Evolutionary conservation across 1,140 invertebrate genomes (phyloP), one percentile per base, ranked within the genome.

Genomic region (Brachionus koreanus): DNA sequence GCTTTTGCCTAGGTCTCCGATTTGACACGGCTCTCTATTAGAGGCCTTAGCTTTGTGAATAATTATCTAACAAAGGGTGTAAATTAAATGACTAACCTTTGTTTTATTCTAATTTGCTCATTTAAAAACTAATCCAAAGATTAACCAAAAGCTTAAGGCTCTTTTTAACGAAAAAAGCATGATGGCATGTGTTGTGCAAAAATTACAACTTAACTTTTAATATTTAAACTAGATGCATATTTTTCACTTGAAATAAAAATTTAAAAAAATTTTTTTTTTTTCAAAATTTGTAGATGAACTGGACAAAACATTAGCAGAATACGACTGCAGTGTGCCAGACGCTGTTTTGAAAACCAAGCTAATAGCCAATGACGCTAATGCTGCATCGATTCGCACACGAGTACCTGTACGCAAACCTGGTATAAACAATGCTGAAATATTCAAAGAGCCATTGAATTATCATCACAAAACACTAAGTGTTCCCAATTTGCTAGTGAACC

Each of bases 381-480:
- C 76, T 3, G 76, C 76, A 10, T 79, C 76, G 0, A 79, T 79
- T 5, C 46, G 76, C 33, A 79, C 76, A 12, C 6, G 76, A 29
- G 69, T 74, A n/a, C 69, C 69, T n/a, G 69, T 74, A 12, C 69
- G 69, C 33, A 74, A 74, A n/a, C 69, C 69, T 23, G 69, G 69
- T 5, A 74, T 74, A 46, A 74, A 29, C 43, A 74, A 74, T 46
- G 42, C 10, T 25, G 69, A 74, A 43, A 23, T 74, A 5, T 74
- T 74, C 33, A 74, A 46, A 43, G 19, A 74, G 33, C 19, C 16
- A 13, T 12, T 69, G 10, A 69, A 33, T 33, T 69, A 74, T 25
- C 37, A 39, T 5, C 33, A 72, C 33, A 74, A 74, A 10, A 74
- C 69, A 5, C 29, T 74, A 10, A 74, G 69, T 29, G 69, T 74